phyloP scores from a whole-genome alignment of 2,113 vertebrate species.

The Halcyon malimbica region DNA sequence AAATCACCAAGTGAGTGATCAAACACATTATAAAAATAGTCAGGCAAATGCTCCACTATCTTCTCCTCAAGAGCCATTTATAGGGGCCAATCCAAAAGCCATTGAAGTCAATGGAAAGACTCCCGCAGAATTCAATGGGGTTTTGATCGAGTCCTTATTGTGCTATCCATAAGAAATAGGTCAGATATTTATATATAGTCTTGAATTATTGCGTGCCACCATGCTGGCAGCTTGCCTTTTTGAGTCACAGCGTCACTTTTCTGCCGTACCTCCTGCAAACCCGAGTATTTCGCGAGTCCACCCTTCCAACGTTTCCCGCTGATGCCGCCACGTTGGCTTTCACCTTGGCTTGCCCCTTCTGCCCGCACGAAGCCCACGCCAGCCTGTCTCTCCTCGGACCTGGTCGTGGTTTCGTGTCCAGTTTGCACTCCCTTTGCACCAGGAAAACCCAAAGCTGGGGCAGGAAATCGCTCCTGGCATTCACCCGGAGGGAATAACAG shows the following conservation, averaged over 20 bases:
- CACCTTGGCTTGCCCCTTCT: not conserved
- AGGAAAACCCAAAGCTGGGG: accelerated
- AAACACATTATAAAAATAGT: conserved; percentile 63
- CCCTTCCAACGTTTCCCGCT: not conserved
- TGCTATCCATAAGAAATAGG: conserved; percentile 67
- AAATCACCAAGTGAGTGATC: conserved; percentile 62
- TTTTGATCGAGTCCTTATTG: conserved; percentile 72
- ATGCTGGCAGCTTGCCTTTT: conserved; percentile 36
- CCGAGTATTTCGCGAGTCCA: not conserved
- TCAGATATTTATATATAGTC: conserved; percentile 67
- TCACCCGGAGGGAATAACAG: not conserved
- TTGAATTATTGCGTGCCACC: conserved; percentile 55
- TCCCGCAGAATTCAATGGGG: conserved; percentile 65
- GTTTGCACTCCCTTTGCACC: not conserved
- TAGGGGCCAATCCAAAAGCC: conserved; percentile 64
- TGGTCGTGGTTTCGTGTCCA: accelerated
- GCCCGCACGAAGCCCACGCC: not conserved
- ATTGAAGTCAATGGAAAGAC: conserved; percentile 66
- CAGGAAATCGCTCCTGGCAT: not conserved
- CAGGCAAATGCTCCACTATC: conserved; percentile 62
- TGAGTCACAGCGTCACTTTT: not conserved
- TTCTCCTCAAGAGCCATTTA: conserved; percentile 64
- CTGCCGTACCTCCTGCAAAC: not conserved
- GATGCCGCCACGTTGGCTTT: accelerated
- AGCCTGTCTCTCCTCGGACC: not conserved